Evolutionary conservation across 2,888 invertebrate species (phyloP), one percentile per base, ranked within the genome.

Genomic region (Cephus spinipes): DNA sequence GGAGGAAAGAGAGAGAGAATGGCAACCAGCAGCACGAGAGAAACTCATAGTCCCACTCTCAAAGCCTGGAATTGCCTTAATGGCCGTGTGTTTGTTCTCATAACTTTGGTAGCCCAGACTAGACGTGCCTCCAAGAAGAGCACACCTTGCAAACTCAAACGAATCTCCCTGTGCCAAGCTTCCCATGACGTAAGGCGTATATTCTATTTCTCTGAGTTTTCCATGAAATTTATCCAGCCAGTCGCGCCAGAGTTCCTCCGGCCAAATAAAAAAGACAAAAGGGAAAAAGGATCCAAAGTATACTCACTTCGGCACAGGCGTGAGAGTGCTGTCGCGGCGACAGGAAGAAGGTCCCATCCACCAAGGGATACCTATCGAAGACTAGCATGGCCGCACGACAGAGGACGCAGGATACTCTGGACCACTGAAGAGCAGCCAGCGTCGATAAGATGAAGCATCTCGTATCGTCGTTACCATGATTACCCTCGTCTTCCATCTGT

Each of bases 381-480:
- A 99, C 98, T 84, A 96, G 94, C 94, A 99, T 94, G 80, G 96
- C 95, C 77, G 96, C 96, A 88, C 97, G 96, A 93, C 99, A 98
- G 85, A 96, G 94, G 83, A 97, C 96, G 92, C 96, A 99, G 78
- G 95, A 95, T 73, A 96, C 97, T 87, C 95, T 94, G 83, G 96
- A 95, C 92, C 97, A 96, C 89, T 98, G 97, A 90, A 97, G 96
- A 40, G 97, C 97, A 82, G 98, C 98, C 90, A 99, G 93, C 73
- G 98, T 98, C 81, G 98, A 98, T 90, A 99, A 93, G 87, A 99
- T 97, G 93, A 99, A 99, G 90, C 97, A 96, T 85, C 99, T 95
- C 75, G 98, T 98, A 91, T 99, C 99, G 91, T 99, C 99, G 92
- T 99, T 99, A 88, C 99, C 99, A 92, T 98, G 98, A 92, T 98